Conservation (phyloP, 2,113 vertebrate species). For the Poecilia latipinna region DNA sequence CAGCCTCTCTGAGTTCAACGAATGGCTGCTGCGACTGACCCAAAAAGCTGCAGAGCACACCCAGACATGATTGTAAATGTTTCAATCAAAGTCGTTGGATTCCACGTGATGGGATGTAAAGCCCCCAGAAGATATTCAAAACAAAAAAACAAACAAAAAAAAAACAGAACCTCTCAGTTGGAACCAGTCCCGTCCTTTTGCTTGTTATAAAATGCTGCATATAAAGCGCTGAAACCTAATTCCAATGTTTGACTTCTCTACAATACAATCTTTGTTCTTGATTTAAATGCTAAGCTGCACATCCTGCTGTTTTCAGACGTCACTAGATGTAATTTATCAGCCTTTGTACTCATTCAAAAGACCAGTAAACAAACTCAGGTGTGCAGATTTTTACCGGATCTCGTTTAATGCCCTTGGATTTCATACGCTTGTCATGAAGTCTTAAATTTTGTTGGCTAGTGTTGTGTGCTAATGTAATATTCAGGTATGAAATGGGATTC, state of each 20-base stretch:
- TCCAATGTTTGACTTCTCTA: neutral
- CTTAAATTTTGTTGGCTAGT: neutral
- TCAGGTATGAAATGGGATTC: neutral
- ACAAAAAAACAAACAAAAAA: neutral
- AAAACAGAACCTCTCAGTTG: neutral
- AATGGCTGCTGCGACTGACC: slow-evolving; percentile 48
- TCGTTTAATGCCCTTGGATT: neutral
- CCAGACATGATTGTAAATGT: slow-evolving; percentile 44
- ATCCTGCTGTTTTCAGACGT: neutral
- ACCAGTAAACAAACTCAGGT: neutral
- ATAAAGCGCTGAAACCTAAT: neutral
- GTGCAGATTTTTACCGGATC: neutral
- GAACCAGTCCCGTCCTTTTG: neutral
- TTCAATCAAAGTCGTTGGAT: slow-evolving; percentile 27
- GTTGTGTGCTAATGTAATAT: neutral
- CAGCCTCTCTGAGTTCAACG: slow-evolving; percentile 22
- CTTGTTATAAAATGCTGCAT: slow-evolving; percentile 8
- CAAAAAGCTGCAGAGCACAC: slow-evolving; percentile 56
- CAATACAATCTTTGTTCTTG: neutral
- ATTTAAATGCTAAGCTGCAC: neutral
- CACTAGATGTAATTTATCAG: slow-evolving; percentile 2
- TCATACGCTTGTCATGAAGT: neutral
- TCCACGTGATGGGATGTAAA: slow-evolving; percentile 26
- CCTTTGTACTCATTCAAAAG: neutral
- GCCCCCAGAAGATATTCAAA: neutral